Evolutionary conservation across 37 sponge, comb jelly and placozoan species (phyloP).

Genomic region (Beroe ovata): DNA sequence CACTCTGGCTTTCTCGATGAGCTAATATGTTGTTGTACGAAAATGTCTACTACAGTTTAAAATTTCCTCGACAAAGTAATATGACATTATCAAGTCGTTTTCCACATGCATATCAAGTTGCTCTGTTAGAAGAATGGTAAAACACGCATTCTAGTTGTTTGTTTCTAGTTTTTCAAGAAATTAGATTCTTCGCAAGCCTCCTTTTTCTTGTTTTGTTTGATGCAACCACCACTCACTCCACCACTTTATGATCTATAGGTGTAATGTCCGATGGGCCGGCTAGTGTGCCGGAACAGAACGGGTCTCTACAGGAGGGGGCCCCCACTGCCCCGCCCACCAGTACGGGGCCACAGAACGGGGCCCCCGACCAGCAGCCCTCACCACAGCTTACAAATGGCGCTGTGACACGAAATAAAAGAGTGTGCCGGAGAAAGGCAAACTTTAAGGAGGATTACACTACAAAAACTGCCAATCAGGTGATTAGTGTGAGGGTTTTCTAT

Average conservation of each 20-base stretch:
- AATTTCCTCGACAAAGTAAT: too few species aligned
- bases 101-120: too few species aligned
- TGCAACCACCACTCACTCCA: neutral
- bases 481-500: neutral
- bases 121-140: too few species aligned
- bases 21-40: too few species aligned
- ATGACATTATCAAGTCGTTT: too few species aligned
- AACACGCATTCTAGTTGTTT: neutral
- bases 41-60: too few species aligned
- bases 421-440: slow-evolving; percentile 25
- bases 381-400: slow-evolving; percentile 4
- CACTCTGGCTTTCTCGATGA: too few species aligned
- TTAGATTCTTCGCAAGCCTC: neutral
- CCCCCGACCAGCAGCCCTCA: neutral
- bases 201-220: neutral
- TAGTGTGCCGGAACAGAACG: neutral
- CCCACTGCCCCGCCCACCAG: neutral
- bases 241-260: neutral
- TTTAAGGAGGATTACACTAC: slow-evolving; percentile 38
- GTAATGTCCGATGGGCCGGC: neutral
- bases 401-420: slow-evolving; percentile 12
- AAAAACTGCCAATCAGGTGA: slow-evolving; percentile 28
- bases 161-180: too few species aligned
- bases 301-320: neutral
- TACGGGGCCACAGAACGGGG: neutral